Evolutionary conservation across 2,888 invertebrate genomes (phyloP), one percentile per base, ranked within the genome.

Genomic region (Tortricodes alternella): DNA sequence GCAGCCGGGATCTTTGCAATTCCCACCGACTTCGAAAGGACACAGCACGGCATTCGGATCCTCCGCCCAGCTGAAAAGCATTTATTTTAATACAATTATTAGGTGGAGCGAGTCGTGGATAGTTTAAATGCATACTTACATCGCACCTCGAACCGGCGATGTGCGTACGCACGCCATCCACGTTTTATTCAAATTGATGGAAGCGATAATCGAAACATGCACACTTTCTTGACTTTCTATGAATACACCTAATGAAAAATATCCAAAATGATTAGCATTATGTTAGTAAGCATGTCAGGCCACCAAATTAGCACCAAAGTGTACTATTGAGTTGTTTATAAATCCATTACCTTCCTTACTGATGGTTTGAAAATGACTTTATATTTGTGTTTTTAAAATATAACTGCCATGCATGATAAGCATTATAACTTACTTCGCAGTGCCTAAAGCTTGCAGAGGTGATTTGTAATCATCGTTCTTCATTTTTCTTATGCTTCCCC

Each of bases 1-100:
- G 89, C 91, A 91, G 67, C 85, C 85, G 32, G 84, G 63, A 66
- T 91, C 91, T 74, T 88, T 89, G 89, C 91, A 91, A 68, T 80
- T 83, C 60, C 91, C 91, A 64, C 81, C 82, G 37, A 91, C 84
- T 66, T 90, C 91, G 76, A 85, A 91, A 38, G 90, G 91, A 67
- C 91, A 91, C 60, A 91, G 83, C 58, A 91, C 85, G 27, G 82
- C 89, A 70, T 91, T 88, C 58, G 89, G 89, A 64, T 91, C 91
- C 39, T 78, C 87, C 58, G 78, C 67, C 89, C 90, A 91, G 68
- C 91, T 91, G 88, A 73, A 91, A 91, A 65, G 62, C 50, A 62
- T 67, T 62, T 49, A 68, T 62, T 65, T 64, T 48, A 61, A 65
- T 58, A 62, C 32, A 59, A 27, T 62, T 53, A 64, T 62, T 59